Conservation (phyloP, 2,888 invertebrate species). For the Sphaeridia pumilis region DNA sequence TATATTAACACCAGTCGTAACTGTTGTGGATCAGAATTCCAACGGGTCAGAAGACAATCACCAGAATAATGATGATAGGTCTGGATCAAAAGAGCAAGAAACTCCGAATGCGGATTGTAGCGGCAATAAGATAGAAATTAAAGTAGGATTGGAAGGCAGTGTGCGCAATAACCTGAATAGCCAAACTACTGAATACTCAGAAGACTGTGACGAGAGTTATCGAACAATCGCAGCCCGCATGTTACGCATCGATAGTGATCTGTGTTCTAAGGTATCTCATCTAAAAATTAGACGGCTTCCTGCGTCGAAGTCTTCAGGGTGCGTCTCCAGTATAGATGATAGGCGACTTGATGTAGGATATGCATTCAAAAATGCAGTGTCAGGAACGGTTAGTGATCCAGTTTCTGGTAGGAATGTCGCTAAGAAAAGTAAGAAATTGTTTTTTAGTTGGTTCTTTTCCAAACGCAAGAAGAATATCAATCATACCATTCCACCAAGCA, state of each 20-base stretch:
- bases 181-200: neutral
- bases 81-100: neutral
- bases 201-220: slow-evolving; percentile 4
- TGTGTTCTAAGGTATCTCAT: slow-evolving; percentile 13
- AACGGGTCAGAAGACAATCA: slow-evolving; percentile 5
- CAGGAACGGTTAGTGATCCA: slow-evolving; percentile 12
- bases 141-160: slow-evolving; percentile 3
- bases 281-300: slow-evolving; percentile 8
- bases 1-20: neutral
- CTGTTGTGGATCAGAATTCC: slow-evolving; percentile 8
- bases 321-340: slow-evolving; percentile 6
- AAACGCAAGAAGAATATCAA: slow-evolving; percentile 15
- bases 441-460: slow-evolving; percentile 25
- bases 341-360: slow-evolving; percentile 13
- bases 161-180: neutral
- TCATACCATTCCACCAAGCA: slow-evolving; percentile 11
- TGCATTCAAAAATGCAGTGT: slow-evolving; percentile 12
- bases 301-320: slow-evolving; percentile 12
- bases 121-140: no score
- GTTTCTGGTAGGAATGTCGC: slow-evolving; percentile 10
- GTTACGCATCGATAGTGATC: slow-evolving; percentile 13
- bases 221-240: slow-evolving; percentile 6
- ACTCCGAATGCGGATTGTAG: no score
- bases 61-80: slow-evolving; percentile 1
- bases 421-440: slow-evolving; percentile 21